phyloP scores from a whole-genome alignment of 2,113 vertebrate genomes.

The Rhombomys opimus region DNA sequence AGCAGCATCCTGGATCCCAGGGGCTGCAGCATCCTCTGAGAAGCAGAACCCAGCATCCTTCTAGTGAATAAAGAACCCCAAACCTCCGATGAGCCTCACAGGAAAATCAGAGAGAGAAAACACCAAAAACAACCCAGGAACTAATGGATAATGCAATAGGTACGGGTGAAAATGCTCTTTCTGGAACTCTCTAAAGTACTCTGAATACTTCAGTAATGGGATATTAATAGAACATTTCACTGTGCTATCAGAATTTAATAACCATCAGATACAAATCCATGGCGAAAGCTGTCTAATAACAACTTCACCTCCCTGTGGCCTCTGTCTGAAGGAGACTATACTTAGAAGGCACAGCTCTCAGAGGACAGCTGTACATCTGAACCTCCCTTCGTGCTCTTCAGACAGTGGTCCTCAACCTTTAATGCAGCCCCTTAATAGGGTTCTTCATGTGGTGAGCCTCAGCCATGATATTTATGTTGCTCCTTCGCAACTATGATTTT shows the following conservation, averaged over 20 bases:
- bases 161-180: neutral
- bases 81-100: neutral
- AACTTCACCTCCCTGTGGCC: neutral
- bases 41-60: neutral
- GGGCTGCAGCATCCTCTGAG: neutral
- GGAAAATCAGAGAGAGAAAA: neutral
- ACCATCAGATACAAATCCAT: neutral
- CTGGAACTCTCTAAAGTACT: neutral
- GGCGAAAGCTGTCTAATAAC: neutral
- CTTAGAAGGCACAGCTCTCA: neutral
- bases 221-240: neutral
- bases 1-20: neutral
- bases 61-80: neutral
- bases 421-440: neutral
- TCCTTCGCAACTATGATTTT: neutral
- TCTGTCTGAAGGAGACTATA: neutral
- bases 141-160: neutral
- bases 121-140: neutral
- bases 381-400: neutral
- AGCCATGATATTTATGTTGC: neutral
- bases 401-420: neutral
- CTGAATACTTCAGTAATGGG: neutral
- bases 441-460: neutral
- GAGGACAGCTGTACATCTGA: fast-evolving
- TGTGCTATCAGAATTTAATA: neutral